Evolutionary conservation across 2,888 invertebrate species (phyloP).

Genomic region (Dioctria linearis): DNA sequence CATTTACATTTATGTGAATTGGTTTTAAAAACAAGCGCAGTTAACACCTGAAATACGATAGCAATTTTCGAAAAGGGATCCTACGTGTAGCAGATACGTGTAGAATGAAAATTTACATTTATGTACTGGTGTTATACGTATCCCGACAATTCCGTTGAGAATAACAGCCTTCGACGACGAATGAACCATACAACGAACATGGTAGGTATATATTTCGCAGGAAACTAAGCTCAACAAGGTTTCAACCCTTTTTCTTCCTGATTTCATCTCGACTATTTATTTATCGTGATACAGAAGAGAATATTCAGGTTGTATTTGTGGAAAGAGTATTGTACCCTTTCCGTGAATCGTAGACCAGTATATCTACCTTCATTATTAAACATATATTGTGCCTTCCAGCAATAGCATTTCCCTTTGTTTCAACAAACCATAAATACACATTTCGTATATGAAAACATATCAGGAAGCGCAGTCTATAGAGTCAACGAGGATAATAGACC

Average conservation of each 20-base stretch:
- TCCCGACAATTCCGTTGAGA: slow-evolving; percentile 55
- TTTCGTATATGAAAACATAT: slow-evolving; percentile 58
- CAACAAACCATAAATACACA: slow-evolving; percentile 59
- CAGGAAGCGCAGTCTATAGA: slow-evolving; percentile 55
- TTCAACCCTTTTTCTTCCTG: slow-evolving; percentile 54
- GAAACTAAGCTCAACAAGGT: slow-evolving; percentile 47
- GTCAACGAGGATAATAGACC: slow-evolving; percentile 44
- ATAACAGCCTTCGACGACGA: slow-evolving; percentile 55
- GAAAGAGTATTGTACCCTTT: neutral
- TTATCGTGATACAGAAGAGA: slow-evolving; percentile 43
- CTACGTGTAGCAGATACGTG: slow-evolving; percentile 23
- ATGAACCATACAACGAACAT: slow-evolving; percentile 52
- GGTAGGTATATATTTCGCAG: slow-evolving; percentile 1
- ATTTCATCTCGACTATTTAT: slow-evolving; percentile 54
- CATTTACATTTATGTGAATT: slow-evolving; percentile 58
- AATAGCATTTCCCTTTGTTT: slow-evolving; percentile 56
- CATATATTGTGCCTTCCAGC: slow-evolving; percentile 49
- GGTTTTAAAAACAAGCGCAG: slow-evolving; percentile 59
- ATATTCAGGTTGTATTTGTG: slow-evolving; percentile 23
- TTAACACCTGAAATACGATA: slow-evolving; percentile 60
- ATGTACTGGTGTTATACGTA: slow-evolving; percentile 40
- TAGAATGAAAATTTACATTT: slow-evolving; percentile 2
- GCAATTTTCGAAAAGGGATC: slow-evolving; percentile 56
- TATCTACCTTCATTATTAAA: slow-evolving; percentile 46
- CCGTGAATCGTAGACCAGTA: neutral